Evolutionary conservation across 1,140 invertebrate species (phyloP), one percentile per base, ranked within the genome.

Genomic region (Plectrocnemia conspersa): DNA sequence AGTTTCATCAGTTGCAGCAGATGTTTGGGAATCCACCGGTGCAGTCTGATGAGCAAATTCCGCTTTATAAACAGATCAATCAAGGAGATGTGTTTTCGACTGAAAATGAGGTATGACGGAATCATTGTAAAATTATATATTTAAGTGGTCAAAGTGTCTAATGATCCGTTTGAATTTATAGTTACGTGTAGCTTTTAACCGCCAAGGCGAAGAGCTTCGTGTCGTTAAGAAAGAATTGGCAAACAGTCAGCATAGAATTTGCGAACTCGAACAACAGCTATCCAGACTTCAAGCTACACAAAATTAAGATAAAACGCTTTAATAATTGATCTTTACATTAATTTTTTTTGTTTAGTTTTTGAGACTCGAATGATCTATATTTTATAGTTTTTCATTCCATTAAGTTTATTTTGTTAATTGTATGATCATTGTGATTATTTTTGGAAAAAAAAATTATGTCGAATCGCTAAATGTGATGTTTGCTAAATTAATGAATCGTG

Each of bases 171-270:
- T 48, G 11, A 52, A 11, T 27, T 49, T 40, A 10, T 33, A 49
- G 82, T 68, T 91, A 56, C 81, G 84, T 59, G 72, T 83, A 58
- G 84, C 86, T 1, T 88, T 85, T 64, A 79, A 81, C 59, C 77
- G 80, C 18, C 88, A 91, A 71, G 79, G 79, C n/a, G 88, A 91
- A 59, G 89, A 91, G 71, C 68, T 91, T 18, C 76, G 83, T 45
- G 72, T 84, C 52, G 76, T 89, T 9, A 82, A 83, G 60, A 84
- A 87, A 45, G 86, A 90, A 65, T 71, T 91, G 16, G 75, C 79
- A 2, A 81, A 83, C 61, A 86, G 86, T 61, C 88, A 91, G 64
- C 76, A 84, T 56, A 75, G 85, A 9, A 83, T 91, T 5, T 79
- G 82, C 46, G 88, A 91, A 64, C 72, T 92, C 11, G 88, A 92